Evolutionary conservation across 2,113 vertebrate species (phyloP).

Genomic region (Amblyopsis rosae): DNA sequence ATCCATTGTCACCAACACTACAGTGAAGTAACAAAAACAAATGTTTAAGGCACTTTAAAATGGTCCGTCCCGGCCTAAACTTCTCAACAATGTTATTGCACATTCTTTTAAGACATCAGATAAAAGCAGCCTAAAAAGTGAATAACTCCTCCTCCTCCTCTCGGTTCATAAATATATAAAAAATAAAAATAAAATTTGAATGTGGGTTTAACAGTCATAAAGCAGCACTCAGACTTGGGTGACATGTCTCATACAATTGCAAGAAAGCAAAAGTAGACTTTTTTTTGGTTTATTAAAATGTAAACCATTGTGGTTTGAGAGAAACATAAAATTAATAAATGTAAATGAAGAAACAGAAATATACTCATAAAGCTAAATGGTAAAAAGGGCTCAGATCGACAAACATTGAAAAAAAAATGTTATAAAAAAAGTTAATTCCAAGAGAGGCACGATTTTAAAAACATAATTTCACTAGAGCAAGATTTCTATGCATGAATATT

Average conservation of each 20-base stretch:
- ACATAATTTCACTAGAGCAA: conserved; percentile 4
- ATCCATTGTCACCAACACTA: conserved; percentile 14
- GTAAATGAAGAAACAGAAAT: not conserved
- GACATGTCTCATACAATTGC: not conserved
- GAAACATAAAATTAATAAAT: not conserved
- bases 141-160: conserved; percentile 6
- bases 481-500: conserved; percentile 23
- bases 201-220: too few relatives aligned
- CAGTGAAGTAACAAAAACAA: conserved; percentile 20
- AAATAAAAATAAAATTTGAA: too few relatives aligned
- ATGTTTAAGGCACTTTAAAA: conserved; percentile 64
- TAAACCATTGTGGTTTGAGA: not conserved
- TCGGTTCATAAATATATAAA: not conserved
- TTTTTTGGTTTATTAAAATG: not conserved
- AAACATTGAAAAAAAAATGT: not conserved
- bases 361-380: too few relatives aligned
- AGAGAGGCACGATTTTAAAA: conserved; percentile 19
- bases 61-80: conserved; percentile 12
- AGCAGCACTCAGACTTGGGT: not conserved
- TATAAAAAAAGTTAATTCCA: not conserved
- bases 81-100: conserved; percentile 8
- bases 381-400: not conserved
- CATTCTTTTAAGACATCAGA: conserved; percentile 22
- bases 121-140: conserved; percentile 20
- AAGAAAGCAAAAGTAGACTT: not conserved